Evolutionary conservation across 2,113 vertebrate species (phyloP), one percentile per base, ranked within the genome.

Genomic region (Bettongia penicillata): DNA sequence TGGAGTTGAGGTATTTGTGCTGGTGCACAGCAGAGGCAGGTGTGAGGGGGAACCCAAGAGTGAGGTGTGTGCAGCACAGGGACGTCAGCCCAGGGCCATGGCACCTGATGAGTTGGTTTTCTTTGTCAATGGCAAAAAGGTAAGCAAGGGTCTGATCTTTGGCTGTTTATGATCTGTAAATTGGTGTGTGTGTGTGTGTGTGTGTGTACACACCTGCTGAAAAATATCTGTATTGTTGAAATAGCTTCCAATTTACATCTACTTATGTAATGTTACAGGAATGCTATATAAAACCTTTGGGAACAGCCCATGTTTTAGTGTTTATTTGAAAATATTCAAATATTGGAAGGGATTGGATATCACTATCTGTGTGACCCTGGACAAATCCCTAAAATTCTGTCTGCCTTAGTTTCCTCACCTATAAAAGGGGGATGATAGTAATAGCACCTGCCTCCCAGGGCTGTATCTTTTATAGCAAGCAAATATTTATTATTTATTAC

Each of bases 81-180:
- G 50, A 50, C 68, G 9, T 61, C n/a, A 47, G 1, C 68, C 26
- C 0, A 77, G 9, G 53, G 93, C 53, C 51, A 98, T 97, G 96
- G 95, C 97, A 91, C 55, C 95, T 0, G 98, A 99, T 68, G 98
- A 99, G 37, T 98, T 99, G 89, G 94, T 99, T 98, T 99, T 99
- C 98, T 99, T 99, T 97, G 99, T 99, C 77, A 99, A 99, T 96
- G 99, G 99, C 50, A 99, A 98, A 98, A 99, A 99, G 99, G 99
- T 99, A 99, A 98, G 98, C 90, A 93, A 93, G 55, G 68, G 68
- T 43, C 91, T 23, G 51, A 89, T 28, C 51, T 96, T 95, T 93
- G 94, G 16, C 47, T 89, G 22, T 52, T 53, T 68, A 9, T 90
- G n/a, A 26, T 1, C 37, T 7, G 37, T 1, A n/a, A 68, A 68